A percentile compares a stretch with the other conserved stretches of the same genome.
Conservation (phyloP, 2,888 invertebrate species). For the Pachliopta kotzebuea region DNA sequence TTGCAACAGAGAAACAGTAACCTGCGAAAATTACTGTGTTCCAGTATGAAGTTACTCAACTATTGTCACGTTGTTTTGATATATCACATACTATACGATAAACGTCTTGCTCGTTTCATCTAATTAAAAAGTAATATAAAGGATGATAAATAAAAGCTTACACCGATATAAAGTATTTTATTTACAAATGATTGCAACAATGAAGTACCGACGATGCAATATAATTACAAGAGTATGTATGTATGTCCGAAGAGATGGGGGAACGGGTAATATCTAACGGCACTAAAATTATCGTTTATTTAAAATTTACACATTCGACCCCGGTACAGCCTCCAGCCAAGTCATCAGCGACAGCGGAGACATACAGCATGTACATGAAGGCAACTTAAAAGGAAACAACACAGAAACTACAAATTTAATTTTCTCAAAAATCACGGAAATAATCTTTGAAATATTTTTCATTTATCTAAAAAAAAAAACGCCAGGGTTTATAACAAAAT, state of each 20-base stretch:
- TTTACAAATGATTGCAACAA: constrained; percentile 83
- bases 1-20: too few species aligned
- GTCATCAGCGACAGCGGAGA: constrained; percentile 37
- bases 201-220: constrained; percentile 79
- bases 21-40: too few species aligned
- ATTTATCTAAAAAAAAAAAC: too few species aligned
- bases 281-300: constrained; percentile 73
- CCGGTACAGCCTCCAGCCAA: constrained; percentile 47
- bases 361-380: constrained; percentile 11
- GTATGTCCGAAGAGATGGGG: constrained; percentile 71
- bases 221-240: constrained; percentile 75
- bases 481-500: too few species aligned
- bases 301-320: constrained; percentile 69
- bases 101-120: too few species aligned
- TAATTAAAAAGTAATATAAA: too few species aligned
- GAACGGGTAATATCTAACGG: constrained; percentile 78
- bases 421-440: too few species aligned
- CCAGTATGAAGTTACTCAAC: too few species aligned
- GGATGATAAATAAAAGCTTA: neutral
- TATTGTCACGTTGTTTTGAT: too few species aligned
- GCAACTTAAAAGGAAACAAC: constrained; percentile 10
- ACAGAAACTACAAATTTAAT: too few species aligned
- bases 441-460: too few species aligned
- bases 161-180: constrained; percentile 52
- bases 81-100: too few species aligned